A percentile compares a stretch with the other conserved stretches of the same genome.
Evolutionary conservation across 2,888 invertebrate genomes (phyloP).

Genomic region (Exephanes ischioxanthus): DNA sequence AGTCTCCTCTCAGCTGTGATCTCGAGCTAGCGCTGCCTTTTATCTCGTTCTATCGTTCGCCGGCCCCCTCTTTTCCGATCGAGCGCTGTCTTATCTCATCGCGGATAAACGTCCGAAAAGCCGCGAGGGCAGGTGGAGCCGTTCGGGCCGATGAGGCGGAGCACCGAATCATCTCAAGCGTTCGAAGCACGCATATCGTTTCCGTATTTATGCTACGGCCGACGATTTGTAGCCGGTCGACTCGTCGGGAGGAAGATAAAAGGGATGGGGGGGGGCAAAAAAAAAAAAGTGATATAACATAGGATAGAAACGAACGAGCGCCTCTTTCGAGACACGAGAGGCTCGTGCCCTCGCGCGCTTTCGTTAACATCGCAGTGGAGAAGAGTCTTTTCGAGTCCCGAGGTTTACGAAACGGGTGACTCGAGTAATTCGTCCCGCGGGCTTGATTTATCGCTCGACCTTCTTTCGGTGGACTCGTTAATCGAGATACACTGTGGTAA

Average conservation of each 20-base stretch:
- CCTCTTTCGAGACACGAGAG: constrained; percentile 40
- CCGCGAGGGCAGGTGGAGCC: constrained; percentile 82
- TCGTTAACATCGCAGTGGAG: constrained; percentile 34
- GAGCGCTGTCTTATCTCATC: constrained; percentile 78
- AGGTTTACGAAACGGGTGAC: constrained; percentile 68
- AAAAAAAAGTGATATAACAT: constrained; percentile 13
- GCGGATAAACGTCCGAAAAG: constrained; percentile 68
- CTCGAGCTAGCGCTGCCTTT: constrained; percentile 19
- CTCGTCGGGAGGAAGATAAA: constrained; percentile 13
- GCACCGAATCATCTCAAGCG: constrained; percentile 11
- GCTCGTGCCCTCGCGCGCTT: constrained; percentile 61
- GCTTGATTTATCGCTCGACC: constrained; percentile 70
- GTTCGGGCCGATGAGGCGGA: constrained; percentile 55
- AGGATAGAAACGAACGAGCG: constrained; percentile 41
- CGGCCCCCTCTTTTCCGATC: background rate
- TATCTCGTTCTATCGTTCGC: constrained; percentile 1
- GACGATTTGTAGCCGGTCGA: constrained; percentile 38
- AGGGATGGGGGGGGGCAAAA: background rate
- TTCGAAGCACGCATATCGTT: constrained; percentile 24
- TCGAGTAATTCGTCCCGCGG: constrained; percentile 69
- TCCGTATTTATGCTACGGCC: constrained; percentile 47
- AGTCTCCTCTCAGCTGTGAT: constrained; percentile 3
- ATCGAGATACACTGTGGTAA: constrained; percentile 67
- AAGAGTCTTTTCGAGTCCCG: constrained; percentile 30
- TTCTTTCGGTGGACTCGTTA: constrained; percentile 70